Percentiles rank a stretch among this genome's conserved stretches.
Evolutionary conservation across 92 coral and sea anemone species (phyloP).

Genomic region (Phenganax marumi): DNA sequence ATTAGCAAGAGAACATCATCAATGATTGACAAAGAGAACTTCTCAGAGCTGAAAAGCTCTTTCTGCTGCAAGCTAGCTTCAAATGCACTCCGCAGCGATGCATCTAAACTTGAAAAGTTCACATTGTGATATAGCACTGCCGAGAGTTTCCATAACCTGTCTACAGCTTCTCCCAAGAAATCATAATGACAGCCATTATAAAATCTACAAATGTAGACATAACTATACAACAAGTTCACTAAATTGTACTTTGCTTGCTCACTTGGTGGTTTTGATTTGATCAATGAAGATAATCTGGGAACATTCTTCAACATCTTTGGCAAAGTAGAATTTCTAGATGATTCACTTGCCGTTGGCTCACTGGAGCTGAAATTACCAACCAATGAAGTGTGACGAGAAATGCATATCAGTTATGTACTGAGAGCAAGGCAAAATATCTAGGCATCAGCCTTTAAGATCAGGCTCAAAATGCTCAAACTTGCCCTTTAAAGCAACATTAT

Average conservation of each 20-base stretch:
- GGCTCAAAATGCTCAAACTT: no score
- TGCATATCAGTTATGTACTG: no score
- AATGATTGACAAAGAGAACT: slow-evolving; percentile 64
- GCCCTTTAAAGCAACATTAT: not conserved
- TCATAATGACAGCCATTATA: slow-evolving; percentile 83
- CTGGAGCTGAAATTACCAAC: not conserved
- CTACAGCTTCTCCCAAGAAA: slow-evolving; percentile 59
- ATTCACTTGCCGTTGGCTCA: slow-evolving; percentile 6
- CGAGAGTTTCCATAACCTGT: slow-evolving; percentile 64
- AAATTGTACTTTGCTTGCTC: slow-evolving; percentile 61
- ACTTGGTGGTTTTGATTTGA: slow-evolving; percentile 60
- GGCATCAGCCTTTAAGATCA: no score
- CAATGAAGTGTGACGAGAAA: not conserved
- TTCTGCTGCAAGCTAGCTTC: slow-evolving; percentile 60
- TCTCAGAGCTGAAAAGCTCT: slow-evolving; percentile 67
- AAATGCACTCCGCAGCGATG: slow-evolving; percentile 63
- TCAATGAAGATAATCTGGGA: slow-evolving; percentile 46
- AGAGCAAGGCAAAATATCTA: no score
- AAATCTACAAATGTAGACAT: slow-evolving; percentile 74
- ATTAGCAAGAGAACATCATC: slow-evolving; percentile 63
- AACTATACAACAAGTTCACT: slow-evolving; percentile 74
- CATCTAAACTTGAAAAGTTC: slow-evolving; percentile 66
- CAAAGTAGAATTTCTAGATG: not conserved
- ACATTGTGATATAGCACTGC: slow-evolving; percentile 69
- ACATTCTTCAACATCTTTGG: slow-evolving; percentile 58